Evolutionary conservation across 1,140 invertebrate genomes (phyloP), one percentile per base, ranked within the genome.

Genomic region (Drosophila kanapiae): DNA sequence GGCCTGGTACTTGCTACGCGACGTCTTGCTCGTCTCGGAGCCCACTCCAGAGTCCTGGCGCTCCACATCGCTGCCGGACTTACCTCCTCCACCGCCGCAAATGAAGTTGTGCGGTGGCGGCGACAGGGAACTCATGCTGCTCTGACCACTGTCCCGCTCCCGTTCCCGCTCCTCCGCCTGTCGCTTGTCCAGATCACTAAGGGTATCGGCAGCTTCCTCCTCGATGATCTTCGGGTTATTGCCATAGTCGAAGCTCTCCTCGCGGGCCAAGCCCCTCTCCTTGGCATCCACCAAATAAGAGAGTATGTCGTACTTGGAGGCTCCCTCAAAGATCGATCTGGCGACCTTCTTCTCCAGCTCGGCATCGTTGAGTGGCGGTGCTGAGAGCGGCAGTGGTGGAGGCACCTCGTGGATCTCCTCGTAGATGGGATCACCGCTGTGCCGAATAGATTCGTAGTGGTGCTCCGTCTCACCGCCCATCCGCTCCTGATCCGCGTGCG

Each of bases 41-140:
- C 98, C 98, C 1, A 98, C 97, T 2, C 98, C 98, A 13, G 97
- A 98, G 93, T 99, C 98, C 80, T 98, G 98, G 69, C 98, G 94
- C 93, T 98, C 97, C 57, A 98, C 96, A 91, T 96, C 95, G 11
- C 94, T 94, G 91, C 92, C 81, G 14, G 70, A 68, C 59, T 75
- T 78, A 4, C 68, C 65, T 13, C 54, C 61, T 2, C 54, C 57
- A 23, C 71, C 65, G 6, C 90, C 85, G 18, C 84, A 85, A 7
- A 90, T 84, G 16, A 92, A 92, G 23, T 56, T 91, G 27, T 86
- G 82, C 0, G 91, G 80, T 13, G 91, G 91, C 3, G 91, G 93
- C n/a, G 90, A 91, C 6, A 92, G 37, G 16, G 94, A 94, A 80
- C 93, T 94, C 94, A 94, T 94, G 43, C 95, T 93, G 94, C 95